A percentile compares a stretch with the other conserved stretches of the same genome.
Evolutionary conservation across 2,797 vertebrate species (phyloP).

Genomic region (Fratercula arctica): DNA sequence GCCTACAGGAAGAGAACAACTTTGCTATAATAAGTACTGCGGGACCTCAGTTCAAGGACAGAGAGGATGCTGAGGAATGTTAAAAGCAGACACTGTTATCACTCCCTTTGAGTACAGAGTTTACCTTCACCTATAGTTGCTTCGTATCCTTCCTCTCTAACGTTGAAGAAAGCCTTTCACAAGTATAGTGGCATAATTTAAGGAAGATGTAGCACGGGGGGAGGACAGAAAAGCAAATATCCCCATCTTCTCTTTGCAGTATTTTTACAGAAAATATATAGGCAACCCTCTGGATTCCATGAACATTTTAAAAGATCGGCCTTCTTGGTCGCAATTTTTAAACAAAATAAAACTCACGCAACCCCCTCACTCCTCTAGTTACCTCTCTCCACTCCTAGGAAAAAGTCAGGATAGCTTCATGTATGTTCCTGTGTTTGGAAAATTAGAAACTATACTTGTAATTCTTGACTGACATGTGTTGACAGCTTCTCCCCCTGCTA

Average conservation of each 20-base stretch:
- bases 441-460: neutral
- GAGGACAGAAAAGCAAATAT: neutral
- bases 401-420: neutral
- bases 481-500: neutral
- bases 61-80: constrained; percentile 34
- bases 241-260: neutral
- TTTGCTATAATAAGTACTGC: neutral
- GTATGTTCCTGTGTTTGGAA: neutral
- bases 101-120: neutral
- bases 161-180: neutral
- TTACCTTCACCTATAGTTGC: neutral
- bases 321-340: neutral
- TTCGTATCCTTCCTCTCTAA: neutral
- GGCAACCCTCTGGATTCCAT: neutral
- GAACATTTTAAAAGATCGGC: neutral
- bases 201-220: neutral
- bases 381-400: neutral
- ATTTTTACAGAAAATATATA: neutral
- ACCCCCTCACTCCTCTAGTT: neutral
- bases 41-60: neutral
- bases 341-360: neutral
- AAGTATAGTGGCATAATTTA: neutral
- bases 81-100: constrained; percentile 49
- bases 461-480: neutral
- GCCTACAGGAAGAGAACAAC: constrained; percentile 17